Evolutionary conservation across 2,888 invertebrate species (phyloP), one percentile per base, ranked within the genome.

Genomic region (Habrosyne pyritoides): DNA sequence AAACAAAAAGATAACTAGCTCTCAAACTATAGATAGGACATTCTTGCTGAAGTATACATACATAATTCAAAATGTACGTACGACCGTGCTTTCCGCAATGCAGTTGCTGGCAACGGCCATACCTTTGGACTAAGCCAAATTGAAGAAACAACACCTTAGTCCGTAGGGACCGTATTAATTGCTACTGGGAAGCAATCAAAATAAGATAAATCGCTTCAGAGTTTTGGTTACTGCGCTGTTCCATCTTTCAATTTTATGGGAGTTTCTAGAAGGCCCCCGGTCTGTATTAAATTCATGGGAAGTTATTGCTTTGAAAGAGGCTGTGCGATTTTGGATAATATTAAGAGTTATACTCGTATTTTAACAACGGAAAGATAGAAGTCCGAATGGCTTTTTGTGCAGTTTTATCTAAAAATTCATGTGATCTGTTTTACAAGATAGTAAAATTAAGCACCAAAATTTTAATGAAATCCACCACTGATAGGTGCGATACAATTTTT

Each of bases 201-300:
- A 63, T 63, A 66, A 66, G 68, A 68, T 66, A 64, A 66, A 68
- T 68, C 55, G 57, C 53, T 48, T 58, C 53, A 52, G 53, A 54
- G 60, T 58, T 52, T 56, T 33, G 33, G n/a, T n/a, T 42, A 18
- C n/a, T 18, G 8, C 42, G 2, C 14, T 18, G 42, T 42, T 42
- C 18, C 14, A 42, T 42, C 42, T 42, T 42, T 42, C 14, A 42
- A 42, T 42, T 42, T 42, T 42, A 42, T 42, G 42, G 1, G 42
- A 42, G 42, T 42, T 42, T 42, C 18, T n/a, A 33, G 33, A 33
- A 33, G 33, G 33, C n/a, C 33, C 7, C 42, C 42, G n/a, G 14
- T 42, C 42, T 18, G 8, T 42, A 42, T 42, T 42, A 42, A 42
- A 42, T n/a, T 42, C 42, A 42, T 18, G 42, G 42, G 18, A 42